Percentiles rank a stretch among this genome's conserved stretches.
Conservation (phyloP, 2,113 vertebrate species). For the Ibidorhyncha struthersii region DNA sequence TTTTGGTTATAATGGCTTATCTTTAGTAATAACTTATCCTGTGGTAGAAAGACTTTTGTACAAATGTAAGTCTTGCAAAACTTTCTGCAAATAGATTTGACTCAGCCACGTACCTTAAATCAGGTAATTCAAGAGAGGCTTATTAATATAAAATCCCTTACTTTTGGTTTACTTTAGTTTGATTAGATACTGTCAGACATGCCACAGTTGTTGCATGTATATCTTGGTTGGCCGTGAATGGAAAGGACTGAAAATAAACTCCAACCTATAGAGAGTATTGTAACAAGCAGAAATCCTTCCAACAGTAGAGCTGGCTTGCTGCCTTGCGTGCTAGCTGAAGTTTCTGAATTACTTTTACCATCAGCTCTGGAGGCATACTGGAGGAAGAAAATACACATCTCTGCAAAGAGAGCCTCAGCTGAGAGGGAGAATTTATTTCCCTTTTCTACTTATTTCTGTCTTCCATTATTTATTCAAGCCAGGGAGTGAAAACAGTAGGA, state of each 20-base stretch:
- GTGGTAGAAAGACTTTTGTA: background rate
- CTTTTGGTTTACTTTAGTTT: background rate
- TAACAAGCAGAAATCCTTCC: background rate
- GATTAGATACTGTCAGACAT: background rate
- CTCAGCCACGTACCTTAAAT: background rate
- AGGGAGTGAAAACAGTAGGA: background rate
- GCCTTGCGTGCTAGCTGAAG: background rate
- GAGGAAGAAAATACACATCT: background rate
- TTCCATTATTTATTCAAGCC: slow-evolving; percentile 40
- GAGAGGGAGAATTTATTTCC: slow-evolving; percentile 36
- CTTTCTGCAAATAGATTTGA: background rate
- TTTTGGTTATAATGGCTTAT: background rate
- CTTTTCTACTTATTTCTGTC: background rate
- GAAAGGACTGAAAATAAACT: background rate
- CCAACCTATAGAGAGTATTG: background rate
- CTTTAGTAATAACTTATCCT: background rate
- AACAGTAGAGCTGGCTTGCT: background rate
- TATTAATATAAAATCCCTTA: background rate
- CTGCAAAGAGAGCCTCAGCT: slow-evolving; percentile 2
- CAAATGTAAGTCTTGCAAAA: background rate
- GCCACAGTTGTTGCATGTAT: background rate
- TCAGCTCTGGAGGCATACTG: background rate
- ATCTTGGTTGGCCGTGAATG: background rate
- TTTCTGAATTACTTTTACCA: slow-evolving; percentile 17
- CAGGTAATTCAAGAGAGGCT: background rate